Evolutionary conservation across 2,888 invertebrate genomes (phyloP), one percentile per base, ranked within the genome.

Genomic region (Acleris sparsana): DNA sequence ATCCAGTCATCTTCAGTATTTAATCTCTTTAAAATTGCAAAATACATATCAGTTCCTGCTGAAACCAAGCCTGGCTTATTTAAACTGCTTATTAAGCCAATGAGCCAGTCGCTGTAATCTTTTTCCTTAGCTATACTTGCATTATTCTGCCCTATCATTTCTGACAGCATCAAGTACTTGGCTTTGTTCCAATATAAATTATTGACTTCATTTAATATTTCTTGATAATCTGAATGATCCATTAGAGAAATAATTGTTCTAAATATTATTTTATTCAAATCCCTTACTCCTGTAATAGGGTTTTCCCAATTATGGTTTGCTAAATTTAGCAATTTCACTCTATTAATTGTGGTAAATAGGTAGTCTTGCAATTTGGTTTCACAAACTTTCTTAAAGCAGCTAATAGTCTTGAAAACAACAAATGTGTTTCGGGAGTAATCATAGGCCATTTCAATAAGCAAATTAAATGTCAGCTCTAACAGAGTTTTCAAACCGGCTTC

Each of bases 281-380:
- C 94, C 72, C 93, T 88, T 9, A 94, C 86, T 61, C 94, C 94
- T 66, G 90, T 89, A 11, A 94, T 86, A 22, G 94, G 93, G 73
- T 93, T 94, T 74, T 94, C 94, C 94, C 94, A 95, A 75, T 94
- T 95, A 56, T 94, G 93, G 74, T 93, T 93, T 7, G 93, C 86
- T 68, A 94, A 81, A 70, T 87, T 84, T 6, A 94, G 80, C 48
- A 94, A 72, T 70, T 80, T 85, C 9, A 85, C 76, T 72, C 90
- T 85, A 63, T 89, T 80, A n/a, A 77, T 71, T 61, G 72, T 72
- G 63, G 72, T 78, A 46, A 83, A 85, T 55, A 86, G 75, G 39
- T 71, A 68, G 4, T 79, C 70, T 68, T 87, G 76, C 20, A 89
- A 86, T 66, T 77, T 67, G 33, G 86, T 89, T 39, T 84, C 84